Evolutionary conservation across 2,113 vertebrate genomes (phyloP).

Genomic region (Sander lucioperca): DNA sequence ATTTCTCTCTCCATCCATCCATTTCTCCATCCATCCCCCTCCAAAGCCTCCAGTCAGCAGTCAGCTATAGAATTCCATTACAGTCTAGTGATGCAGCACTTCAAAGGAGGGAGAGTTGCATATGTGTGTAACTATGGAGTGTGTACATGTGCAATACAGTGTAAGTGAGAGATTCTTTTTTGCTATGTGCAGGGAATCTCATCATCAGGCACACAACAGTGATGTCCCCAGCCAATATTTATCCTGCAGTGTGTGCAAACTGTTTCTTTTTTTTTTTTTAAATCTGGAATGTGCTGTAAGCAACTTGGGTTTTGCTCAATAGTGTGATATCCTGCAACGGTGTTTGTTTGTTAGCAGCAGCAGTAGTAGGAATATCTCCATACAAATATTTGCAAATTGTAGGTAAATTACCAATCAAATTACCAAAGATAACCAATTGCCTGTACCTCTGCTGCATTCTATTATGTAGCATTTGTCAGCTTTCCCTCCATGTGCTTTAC

Average conservation of each 20-base stretch:
- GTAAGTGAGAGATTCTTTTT: conserved; percentile 37
- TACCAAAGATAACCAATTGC: not conserved
- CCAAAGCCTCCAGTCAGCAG: conserved; percentile 78
- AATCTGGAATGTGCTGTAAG: conserved; percentile 41
- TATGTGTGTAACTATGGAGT: conserved; percentile 34
- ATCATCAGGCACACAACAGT: conserved; percentile 49
- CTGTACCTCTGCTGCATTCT: not conserved
- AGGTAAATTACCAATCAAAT: not conserved
- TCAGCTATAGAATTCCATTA: conserved; percentile 79
- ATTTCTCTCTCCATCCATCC: conserved; percentile 63
- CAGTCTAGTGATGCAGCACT: conserved; percentile 78
- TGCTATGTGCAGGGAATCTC: conserved; percentile 60
- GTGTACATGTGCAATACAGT: conserved; percentile 44
- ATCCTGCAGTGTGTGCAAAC: conserved; percentile 66
- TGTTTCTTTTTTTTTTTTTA: conserved; percentile 32
- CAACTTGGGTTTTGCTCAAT: conserved; percentile 29
- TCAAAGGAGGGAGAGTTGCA: conserved; percentile 60
- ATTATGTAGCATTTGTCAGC: not conserved
- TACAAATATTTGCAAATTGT: not conserved
- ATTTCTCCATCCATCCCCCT: conserved; percentile 60
- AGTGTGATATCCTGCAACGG: conserved; percentile 11
- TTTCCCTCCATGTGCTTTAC: not conserved
- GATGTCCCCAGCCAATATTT: conserved; percentile 69
- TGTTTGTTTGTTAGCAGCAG: conserved; percentile 1
- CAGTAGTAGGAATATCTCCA: not conserved